Conservation (phyloP, 1,140 invertebrate genomes). For the Drosophila sproati region DNA sequence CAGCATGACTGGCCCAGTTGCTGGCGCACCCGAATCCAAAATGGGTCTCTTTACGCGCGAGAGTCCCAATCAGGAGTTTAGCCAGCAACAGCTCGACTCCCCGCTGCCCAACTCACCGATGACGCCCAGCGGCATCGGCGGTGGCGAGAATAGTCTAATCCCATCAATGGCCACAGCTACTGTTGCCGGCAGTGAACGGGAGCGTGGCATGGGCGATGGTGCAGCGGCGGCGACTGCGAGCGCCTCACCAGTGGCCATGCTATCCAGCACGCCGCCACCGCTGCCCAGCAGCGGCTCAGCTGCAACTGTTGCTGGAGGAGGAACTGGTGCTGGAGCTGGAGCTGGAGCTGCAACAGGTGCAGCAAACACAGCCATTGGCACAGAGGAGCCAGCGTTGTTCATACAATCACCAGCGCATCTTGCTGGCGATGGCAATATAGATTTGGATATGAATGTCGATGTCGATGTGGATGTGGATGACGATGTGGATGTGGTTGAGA, state of each 20-base stretch:
- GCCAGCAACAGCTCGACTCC: conserved; percentile 71
- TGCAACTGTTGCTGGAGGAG: not conserved
- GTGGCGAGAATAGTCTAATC: not conserved
- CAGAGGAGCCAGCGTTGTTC: conserved; percentile 5
- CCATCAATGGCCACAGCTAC: conserved; percentile 9
- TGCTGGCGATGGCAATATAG: conserved; percentile 26
- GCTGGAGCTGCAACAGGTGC: not conserved
- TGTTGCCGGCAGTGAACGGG: conserved; percentile 35
- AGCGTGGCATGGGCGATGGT: conserved; percentile 81
- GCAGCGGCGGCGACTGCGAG: conserved; percentile 74
- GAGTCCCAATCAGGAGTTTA: conserved; percentile 79
- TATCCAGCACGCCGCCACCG: conserved; percentile 77
- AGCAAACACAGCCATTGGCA: no score
- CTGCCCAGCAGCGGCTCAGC: conserved; percentile 34
- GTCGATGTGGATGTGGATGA: not conserved
- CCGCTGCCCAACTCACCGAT: conserved; percentile 61
- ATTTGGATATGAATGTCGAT: conserved; percentile 16
- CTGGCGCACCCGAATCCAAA: conserved; percentile 50
- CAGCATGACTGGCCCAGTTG: conserved; percentile 6
- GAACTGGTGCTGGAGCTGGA: no score
- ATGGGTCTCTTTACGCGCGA: conserved; percentile 80
- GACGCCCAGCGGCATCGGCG: conserved; percentile 37
- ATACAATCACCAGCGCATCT: conserved; percentile 12
- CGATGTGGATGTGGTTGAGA: not conserved
- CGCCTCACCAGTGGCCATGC: conserved; percentile 76